Percentiles rank a stretch among this genome's conserved stretches.
Evolutionary conservation across 2,113 vertebrate species (phyloP).

Genomic region (Gallinago undulata): DNA sequence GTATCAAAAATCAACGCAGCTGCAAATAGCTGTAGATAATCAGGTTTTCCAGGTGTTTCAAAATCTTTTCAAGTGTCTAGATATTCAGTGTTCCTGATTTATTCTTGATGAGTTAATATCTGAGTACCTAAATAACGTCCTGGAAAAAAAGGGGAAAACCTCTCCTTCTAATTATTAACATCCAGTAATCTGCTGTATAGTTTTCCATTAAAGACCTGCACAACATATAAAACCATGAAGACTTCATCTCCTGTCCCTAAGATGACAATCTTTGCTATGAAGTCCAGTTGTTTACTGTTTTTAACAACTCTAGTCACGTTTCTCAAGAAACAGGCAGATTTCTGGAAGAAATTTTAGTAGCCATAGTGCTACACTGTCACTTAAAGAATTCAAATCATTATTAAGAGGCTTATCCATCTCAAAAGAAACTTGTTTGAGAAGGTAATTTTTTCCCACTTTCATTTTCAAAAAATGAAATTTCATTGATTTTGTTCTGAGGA

Average conservation of each 20-base stretch:
- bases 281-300: neutral
- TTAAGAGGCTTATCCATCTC: neutral
- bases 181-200: neutral
- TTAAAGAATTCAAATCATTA: neutral
- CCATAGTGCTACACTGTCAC: neutral
- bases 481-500: conserved; percentile 36
- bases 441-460: conserved; percentile 5
- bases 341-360: neutral
- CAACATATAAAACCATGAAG: neutral
- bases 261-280: neutral
- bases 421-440: conserved; percentile 5
- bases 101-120: neutral
- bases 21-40: neutral
- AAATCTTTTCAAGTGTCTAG: neutral
- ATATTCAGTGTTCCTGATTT: neutral
- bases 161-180: neutral
- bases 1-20: neutral
- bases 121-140: neutral
- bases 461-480: conserved; percentile 21
- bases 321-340: neutral
- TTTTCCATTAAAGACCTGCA: neutral
- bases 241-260: neutral
- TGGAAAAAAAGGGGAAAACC: neutral
- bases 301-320: neutral
- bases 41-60: neutral